Percentiles rank a stretch among this genome's conserved stretches.
Conservation (phyloP, 2,888 invertebrate species). For the Cryptocephalus moraei region DNA sequence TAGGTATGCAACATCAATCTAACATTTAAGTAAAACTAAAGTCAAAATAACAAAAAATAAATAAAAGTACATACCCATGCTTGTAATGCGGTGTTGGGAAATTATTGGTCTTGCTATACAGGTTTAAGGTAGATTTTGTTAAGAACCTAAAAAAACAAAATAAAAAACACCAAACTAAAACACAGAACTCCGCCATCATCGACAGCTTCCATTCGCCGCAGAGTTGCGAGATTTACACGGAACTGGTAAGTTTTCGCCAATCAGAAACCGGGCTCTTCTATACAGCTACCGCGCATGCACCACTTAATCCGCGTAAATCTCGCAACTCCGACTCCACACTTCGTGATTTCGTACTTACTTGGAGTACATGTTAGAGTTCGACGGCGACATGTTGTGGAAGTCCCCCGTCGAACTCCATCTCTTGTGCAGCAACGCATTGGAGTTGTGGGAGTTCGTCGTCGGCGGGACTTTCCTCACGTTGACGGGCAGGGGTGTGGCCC, state of each 20-base stretch:
- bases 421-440: slow-evolving; percentile 50
- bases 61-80: slow-evolving; percentile 54
- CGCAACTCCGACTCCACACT: too few relatives aligned
- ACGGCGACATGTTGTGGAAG: slow-evolving; percentile 44
- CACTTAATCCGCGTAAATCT: too few relatives aligned
- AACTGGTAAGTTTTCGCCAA: too few relatives aligned
- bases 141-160: slow-evolving; percentile 52
- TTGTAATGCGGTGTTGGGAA: slow-evolving; percentile 49
- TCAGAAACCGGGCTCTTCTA: too few relatives aligned
- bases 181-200: background rate
- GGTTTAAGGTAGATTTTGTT: slow-evolving; percentile 60
- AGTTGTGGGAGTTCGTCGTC: slow-evolving; percentile 54
- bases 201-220: too few relatives aligned
- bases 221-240: too few relatives aligned
- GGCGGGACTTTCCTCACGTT: slow-evolving; percentile 40
- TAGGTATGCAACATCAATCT: too few relatives aligned
- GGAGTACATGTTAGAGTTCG: slow-evolving; percentile 37
- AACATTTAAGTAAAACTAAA: background rate
- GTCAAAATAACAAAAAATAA: slow-evolving; percentile 13
- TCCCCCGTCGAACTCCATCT: slow-evolving; percentile 79
- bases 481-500: slow-evolving; percentile 57
- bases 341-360: slow-evolving; percentile 27
- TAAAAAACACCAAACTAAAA: slow-evolving; percentile 33
- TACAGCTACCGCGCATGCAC: too few relatives aligned
- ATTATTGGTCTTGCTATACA: slow-evolving; percentile 55